Evolutionary conservation across 2,113 vertebrate species (phyloP).

Genomic region (Phoxinus phoxinus): DNA sequence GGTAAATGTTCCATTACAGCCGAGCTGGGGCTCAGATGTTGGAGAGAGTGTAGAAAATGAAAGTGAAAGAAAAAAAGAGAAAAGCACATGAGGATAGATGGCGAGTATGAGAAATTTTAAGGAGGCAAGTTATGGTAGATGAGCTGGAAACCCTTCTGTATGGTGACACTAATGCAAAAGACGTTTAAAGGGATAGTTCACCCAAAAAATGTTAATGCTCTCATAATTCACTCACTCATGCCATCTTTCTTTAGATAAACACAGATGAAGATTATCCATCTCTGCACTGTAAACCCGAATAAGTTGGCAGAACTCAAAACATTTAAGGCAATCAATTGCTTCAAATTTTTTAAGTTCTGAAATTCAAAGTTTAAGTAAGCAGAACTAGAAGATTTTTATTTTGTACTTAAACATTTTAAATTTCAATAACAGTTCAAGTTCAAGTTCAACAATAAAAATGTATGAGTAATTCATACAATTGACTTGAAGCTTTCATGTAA

Average conservation of each 20-base stretch:
- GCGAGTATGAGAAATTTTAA: background rate
- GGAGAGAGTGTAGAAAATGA: constrained; percentile 6
- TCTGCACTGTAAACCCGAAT: too few relatives aligned
- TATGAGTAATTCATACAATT: too few relatives aligned
- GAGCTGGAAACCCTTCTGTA: background rate
- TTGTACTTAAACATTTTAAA: too few relatives aligned
- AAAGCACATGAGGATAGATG: constrained; percentile 18
- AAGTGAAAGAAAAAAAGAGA: constrained; percentile 31
- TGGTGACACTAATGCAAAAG: background rate
- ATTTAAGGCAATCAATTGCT: too few relatives aligned
- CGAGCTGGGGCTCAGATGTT: constrained; percentile 7
- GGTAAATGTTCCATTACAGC: constrained; percentile 38
- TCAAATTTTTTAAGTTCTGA: too few relatives aligned
- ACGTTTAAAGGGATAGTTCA: background rate
- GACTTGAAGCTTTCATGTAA: too few relatives aligned
- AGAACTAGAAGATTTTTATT: too few relatives aligned
- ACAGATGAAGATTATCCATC: too few relatives aligned
- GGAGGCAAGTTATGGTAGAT: background rate
- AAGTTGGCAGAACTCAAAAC: too few relatives aligned
- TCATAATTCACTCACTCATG: background rate
- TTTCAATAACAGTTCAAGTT: too few relatives aligned
- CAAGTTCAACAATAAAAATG: too few relatives aligned
- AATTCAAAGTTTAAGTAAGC: too few relatives aligned
- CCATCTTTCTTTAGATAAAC: background rate
- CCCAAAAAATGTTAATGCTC: background rate